Base-by-base conservation (phyloP, 2,113 vertebrate genomes). In the Oryzias woworae region DNA sequence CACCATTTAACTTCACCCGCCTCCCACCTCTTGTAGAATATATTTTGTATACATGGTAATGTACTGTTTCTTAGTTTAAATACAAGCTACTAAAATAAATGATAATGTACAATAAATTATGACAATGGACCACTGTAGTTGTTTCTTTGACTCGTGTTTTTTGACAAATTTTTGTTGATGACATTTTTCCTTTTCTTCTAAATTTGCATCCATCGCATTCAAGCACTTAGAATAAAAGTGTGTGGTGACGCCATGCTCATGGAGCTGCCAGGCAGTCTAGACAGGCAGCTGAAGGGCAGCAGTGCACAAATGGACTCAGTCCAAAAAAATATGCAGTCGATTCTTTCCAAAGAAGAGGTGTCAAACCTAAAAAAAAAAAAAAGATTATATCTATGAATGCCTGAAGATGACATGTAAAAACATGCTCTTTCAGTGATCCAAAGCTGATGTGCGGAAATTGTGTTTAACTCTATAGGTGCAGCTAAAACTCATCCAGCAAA, bases 1-100 rank as follows among this genome's bases (percentile, higher is more conserved):
- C 57, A 62, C 71, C 36, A 2, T 71, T 85, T 84, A 53, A 46
- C 80, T 84, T 86, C 82, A 69, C 76, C 83, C 54, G 59, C 45
- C 69, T 71, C 71, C 62, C 67, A 47, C 45, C 26, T 36, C 36
- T 78, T 77, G 85, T 84, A 87, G 85, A 83, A 89, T 88, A 87
- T 90, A 90, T 91, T 92, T 91, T 92, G 87, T 91, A 90, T 85
- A 87, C 82, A 86, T 87, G 48, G 42, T 75, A 83, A 84, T 80
- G 78, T 83, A 85, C 63, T 86, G 82, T 81, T 82, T 82, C 81
- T 84, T 83, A 81, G 66, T 80, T 88, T 78, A 71, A 73, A 54
- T 85, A 74, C 69, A 73, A 53, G 47, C 80, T 51, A 58, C 75
- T 74, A 68, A 62, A 84, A 72, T 47, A 85, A 86, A 83, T 78